These are phyloP conservation scores for Apeltes quadracus DNA, from an alignment of 2,113 vertebrate species.

Conservation along the genomic window DNA sequence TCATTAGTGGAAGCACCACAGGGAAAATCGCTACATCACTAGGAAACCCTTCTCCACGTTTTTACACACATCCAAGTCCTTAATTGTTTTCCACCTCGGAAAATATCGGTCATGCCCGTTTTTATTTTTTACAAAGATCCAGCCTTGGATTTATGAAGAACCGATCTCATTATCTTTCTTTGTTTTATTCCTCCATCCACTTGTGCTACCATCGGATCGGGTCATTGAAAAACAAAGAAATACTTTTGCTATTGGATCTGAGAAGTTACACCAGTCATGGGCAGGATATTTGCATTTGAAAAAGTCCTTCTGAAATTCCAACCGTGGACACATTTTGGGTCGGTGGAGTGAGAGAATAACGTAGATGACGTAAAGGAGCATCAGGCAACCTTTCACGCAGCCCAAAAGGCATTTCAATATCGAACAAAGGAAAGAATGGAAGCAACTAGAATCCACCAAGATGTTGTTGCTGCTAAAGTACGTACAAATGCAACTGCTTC, in stretches of 20 bases:
- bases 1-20: slow-evolving; percentile 65
- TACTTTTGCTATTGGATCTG: neutral
- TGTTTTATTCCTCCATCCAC: neutral
- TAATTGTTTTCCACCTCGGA: slow-evolving; percentile 36
- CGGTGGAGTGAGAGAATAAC: neutral
- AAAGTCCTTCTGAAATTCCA: neutral
- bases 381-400: neutral
- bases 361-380: neutral
- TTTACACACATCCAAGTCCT: slow-evolving; percentile 35
- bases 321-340: neutral
- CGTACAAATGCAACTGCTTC: slow-evolving; percentile 22
- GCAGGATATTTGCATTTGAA: neutral
- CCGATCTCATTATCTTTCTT: neutral
- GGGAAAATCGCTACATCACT: slow-evolving; percentile 51
- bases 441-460: neutral
- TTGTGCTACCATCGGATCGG: neutral
- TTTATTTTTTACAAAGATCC: neutral
- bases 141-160: neutral
- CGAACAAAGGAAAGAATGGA: neutral
- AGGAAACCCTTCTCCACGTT: slow-evolving; percentile 34
- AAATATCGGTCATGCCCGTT: slow-evolving; percentile 30
- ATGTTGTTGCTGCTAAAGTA: neutral
- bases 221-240: neutral
- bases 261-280: neutral
- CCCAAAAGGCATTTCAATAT: neutral